Conservation (phyloP, 1,140 invertebrate genomes). For the Platyura marginata region DNA sequence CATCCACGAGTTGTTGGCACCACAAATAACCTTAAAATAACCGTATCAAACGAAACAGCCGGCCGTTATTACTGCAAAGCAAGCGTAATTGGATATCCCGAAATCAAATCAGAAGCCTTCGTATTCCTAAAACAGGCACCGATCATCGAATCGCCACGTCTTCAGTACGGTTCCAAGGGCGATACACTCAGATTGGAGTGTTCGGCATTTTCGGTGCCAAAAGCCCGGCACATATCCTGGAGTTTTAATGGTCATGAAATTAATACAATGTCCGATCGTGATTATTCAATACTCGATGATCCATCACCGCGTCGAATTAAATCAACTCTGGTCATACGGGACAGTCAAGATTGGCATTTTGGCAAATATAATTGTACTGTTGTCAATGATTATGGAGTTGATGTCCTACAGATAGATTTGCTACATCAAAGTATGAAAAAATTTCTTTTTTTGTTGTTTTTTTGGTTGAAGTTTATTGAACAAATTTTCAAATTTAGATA, state of each 20-base stretch:
- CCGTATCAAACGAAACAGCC: constrained; percentile 55
- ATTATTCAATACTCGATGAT: constrained; percentile 45
- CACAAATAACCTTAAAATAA: constrained; percentile 54
- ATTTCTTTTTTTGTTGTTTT: not conserved
- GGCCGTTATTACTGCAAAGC: constrained; percentile 80
- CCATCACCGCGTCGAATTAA: constrained; percentile 43
- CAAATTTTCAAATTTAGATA: not conserved
- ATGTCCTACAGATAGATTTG: constrained; percentile 65
- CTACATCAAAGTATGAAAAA: constrained; percentile 65
- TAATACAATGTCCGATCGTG: constrained; percentile 35
- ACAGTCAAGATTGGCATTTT: constrained; percentile 70
- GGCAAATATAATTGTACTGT: constrained; percentile 90
- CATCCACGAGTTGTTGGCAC: constrained; percentile 39
- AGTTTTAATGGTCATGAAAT: constrained; percentile 68
- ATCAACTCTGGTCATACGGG: constrained; percentile 66
- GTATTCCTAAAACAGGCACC: constrained; percentile 76
- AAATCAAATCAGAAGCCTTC: constrained; percentile 66
- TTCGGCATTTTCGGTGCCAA: constrained; percentile 68
- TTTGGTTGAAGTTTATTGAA: not conserved
- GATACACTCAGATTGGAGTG: constrained; percentile 75
- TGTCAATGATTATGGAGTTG: constrained; percentile 74
- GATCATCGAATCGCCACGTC: constrained; percentile 49
- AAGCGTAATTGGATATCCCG: constrained; percentile 59
- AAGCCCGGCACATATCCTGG: constrained; percentile 67
- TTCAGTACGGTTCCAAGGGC: constrained; percentile 62